Conservation (phyloP, 2,888 invertebrate genomes). For the Hybos culiciformis region DNA sequence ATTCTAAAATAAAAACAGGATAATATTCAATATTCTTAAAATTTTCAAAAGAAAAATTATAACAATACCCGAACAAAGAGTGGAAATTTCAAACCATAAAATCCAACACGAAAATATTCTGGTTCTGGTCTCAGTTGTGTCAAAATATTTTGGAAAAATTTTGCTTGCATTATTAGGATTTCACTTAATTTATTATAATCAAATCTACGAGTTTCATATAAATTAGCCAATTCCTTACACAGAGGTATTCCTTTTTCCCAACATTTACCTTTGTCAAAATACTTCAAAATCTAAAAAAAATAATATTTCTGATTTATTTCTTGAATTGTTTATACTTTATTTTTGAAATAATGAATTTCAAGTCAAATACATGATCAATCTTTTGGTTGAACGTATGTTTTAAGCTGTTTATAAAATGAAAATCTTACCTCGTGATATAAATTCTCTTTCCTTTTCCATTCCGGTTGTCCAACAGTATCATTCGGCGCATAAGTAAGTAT, state of each 20-base stretch:
- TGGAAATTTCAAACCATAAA: conserved; percentile 86
- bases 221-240: conserved; percentile 72
- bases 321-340: too few relatives aligned
- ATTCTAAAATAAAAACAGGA: conserved; percentile 46
- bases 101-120: conserved; percentile 90
- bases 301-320: too few relatives aligned
- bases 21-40: conserved; percentile 3
- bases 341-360: too few relatives aligned
- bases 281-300: conserved; percentile 56
- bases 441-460: conserved; percentile 82
- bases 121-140: conserved; percentile 80
- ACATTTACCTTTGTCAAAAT: conserved; percentile 90
- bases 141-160: conserved; percentile 82
- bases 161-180: conserved; percentile 72
- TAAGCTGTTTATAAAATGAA: too few relatives aligned
- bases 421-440: conserved; percentile 56
- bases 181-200: conserved; percentile 80
- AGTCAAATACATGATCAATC: too few relatives aligned
- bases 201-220: conserved; percentile 76
- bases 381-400: too few relatives aligned
- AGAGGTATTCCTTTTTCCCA: conserved; percentile 94
- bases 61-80: conserved; percentile 76
- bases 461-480: conserved; percentile 63
- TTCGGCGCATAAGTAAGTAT: conserved; percentile 41
- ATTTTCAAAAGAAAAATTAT: conserved; percentile 1